Percentiles rank a stretch among this genome's conserved stretches.
Evolutionary conservation across 1,140 invertebrate species (phyloP).

Genomic region (Tigriopus japonicus): DNA sequence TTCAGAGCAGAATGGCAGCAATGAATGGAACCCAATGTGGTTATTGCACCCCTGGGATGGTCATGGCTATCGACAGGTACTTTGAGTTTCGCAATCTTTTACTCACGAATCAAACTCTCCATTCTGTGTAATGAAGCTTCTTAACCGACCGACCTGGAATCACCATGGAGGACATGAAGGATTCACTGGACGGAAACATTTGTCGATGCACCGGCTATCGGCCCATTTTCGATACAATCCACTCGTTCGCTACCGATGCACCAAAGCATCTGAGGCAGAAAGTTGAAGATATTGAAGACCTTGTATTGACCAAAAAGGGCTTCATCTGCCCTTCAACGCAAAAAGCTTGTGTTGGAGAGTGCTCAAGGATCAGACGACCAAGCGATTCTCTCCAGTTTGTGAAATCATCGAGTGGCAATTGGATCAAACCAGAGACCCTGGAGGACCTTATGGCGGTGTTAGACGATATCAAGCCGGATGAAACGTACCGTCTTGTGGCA

Average conservation of each 20-base stretch:
- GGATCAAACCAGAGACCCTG: background rate
- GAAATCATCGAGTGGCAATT: background rate
- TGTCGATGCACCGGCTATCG: constrained; percentile 73
- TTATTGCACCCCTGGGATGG: constrained; percentile 62
- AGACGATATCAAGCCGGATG: background rate
- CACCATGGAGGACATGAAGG: constrained; percentile 47
- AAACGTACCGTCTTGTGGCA: background rate
- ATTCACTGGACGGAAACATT: constrained; percentile 57
- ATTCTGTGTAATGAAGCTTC: too few relatives aligned
- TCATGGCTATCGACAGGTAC: constrained; percentile 63
- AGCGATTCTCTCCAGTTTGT: too few relatives aligned
- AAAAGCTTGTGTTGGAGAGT: too few relatives aligned
- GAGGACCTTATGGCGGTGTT: background rate
- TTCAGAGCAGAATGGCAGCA: constrained; percentile 23
- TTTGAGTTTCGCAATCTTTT: constrained; percentile 18
- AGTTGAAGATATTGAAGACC: constrained; percentile 34
- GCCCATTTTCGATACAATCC: constrained; percentile 62
- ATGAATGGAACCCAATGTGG: constrained; percentile 34
- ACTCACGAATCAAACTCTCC: constrained; percentile 32
- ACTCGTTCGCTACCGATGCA: constrained; percentile 34
- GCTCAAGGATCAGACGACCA: too few relatives aligned
- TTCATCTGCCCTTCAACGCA: too few relatives aligned
- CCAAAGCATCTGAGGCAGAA: constrained; percentile 7
- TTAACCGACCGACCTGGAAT: background rate
- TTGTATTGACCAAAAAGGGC: constrained; percentile 18